A percentile compares a stretch with the other conserved stretches of the same genome.
Conservation (phyloP, 1,140 invertebrate species). For the Drosophila lacertosa region DNA sequence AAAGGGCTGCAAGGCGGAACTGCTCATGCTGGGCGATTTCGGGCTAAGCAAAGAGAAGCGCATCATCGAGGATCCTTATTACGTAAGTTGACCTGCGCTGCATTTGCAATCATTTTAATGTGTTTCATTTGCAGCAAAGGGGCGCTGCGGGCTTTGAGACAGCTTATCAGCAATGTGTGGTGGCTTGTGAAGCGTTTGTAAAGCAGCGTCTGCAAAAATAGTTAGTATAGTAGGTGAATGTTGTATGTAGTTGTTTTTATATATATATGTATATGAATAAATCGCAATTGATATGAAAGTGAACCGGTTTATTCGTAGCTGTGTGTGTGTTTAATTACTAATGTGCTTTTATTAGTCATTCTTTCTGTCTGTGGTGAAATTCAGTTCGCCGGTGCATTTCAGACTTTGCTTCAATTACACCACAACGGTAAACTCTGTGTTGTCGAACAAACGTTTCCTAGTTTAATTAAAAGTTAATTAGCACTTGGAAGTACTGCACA, state of each 20-base stretch:
- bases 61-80: constrained; percentile 95
- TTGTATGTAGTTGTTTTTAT: constrained; percentile 14
- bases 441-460: not conserved
- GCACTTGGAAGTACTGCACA: constrained; percentile 10
- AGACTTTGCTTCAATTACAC: not conserved
- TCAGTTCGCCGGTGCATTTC: not conserved
- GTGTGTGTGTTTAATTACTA: not conserved
- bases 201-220: constrained; percentile 82
- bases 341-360: not conserved
- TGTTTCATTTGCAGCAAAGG: constrained; percentile 85
- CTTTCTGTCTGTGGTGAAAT: constrained; percentile 22
- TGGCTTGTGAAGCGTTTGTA: constrained; percentile 88
- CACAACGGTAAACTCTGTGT: not conserved
- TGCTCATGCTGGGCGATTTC: constrained; percentile 92
- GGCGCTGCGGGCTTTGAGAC: constrained; percentile 88
- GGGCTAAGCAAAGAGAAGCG: constrained; percentile 89
- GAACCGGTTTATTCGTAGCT: constrained; percentile 6
- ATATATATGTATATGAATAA: constrained; percentile 12
- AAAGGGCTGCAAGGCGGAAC: constrained; percentile 87
- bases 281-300: constrained; percentile 1
- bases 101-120: not conserved
- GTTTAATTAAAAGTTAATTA: constrained; percentile 22
- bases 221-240: constrained; percentile 31
- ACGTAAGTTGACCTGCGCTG: constrained; percentile 85
- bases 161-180: constrained; percentile 89